Conservation (phyloP, 2,888 invertebrate genomes). For the Cephus pulcher region DNA sequence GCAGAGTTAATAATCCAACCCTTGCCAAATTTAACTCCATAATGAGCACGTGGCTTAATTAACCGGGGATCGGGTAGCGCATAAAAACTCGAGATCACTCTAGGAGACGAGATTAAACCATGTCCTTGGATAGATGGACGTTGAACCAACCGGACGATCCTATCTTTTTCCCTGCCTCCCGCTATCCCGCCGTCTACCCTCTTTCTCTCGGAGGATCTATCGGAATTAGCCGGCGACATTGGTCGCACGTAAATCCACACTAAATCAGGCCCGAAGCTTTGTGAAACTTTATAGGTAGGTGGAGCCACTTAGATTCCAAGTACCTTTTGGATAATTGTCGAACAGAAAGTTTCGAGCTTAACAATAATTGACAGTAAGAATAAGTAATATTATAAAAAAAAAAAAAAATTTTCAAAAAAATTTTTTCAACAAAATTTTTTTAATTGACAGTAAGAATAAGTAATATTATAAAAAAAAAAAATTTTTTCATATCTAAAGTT, state of each 20-base stretch:
- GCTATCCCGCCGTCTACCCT: not conserved
- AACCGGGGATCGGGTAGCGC: not conserved
- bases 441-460: not conserved
- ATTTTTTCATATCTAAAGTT: not conserved
- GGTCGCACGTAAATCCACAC: not conserved
- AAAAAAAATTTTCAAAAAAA: too few relatives aligned
- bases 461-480: too few relatives aligned
- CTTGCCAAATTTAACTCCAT: not conserved
- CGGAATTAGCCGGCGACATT: not conserved
- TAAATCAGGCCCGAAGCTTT: not conserved
- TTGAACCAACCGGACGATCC: not conserved
- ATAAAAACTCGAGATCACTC: not conserved
- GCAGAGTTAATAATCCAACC: not conserved
- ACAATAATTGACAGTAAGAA: not conserved
- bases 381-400: too few relatives aligned
- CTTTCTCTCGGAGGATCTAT: not conserved
- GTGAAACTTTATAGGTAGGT: not conserved
- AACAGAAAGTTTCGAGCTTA: not conserved
- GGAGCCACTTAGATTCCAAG: not conserved
- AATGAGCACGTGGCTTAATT: not conserved
- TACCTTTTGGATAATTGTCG: not conserved
- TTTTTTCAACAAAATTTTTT: too few relatives aligned
- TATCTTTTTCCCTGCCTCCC: not conserved
- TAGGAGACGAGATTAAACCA: not conserved
- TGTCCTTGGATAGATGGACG: not conserved